Evolutionary conservation across 2,797 vertebrate species (phyloP), one percentile per base, ranked within the genome.

Genomic region (Sebastiscus tertius): DNA sequence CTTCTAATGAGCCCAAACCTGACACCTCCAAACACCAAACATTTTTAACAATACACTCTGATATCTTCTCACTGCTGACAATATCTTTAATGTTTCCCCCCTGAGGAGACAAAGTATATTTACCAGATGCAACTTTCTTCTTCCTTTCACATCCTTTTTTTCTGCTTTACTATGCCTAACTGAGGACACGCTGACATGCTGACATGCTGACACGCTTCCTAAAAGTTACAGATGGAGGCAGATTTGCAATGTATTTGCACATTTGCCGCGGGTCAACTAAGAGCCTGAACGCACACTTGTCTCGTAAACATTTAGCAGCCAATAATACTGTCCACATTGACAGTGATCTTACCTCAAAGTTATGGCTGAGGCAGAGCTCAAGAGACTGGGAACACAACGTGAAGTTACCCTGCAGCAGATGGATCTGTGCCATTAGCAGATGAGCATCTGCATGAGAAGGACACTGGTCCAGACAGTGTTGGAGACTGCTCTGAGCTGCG

Each of bases 351-450:
- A 99, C 99, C 96, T 99, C 97, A 95, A 99, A 99, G 94, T 97
- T 97, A 88, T 98, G 97, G 93, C 98, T 99, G 80, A 99, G 96
- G 91, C 97, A 98, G 86, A 99, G 94, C 83, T 99, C 98, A 86
- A 99, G 95, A 72, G 99, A 98, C 83, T 99, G 98, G 80, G 96
- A 97, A 83, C 97, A 98, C 2, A 97, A 86, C 12, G 95, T 95
- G 89, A 96, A 93, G 89, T 97, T 98, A 76, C 97, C 97, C 86
- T 98, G 97, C 83, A 95, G 93, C 84, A 99, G 93, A 88, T 98
- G 96, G 74, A 99, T 97, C 89, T 99, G 98, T n/a, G 98, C 97
- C 97, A 99, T 97, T 10, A 99, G 93, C 77, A 99, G 96, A 87
- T 98, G 98, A 74, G 97, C 97, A 36, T 99, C 98, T 13, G 97